Conservation (phyloP, 1,140 invertebrate species). For the Globodera rostochiensis region DNA sequence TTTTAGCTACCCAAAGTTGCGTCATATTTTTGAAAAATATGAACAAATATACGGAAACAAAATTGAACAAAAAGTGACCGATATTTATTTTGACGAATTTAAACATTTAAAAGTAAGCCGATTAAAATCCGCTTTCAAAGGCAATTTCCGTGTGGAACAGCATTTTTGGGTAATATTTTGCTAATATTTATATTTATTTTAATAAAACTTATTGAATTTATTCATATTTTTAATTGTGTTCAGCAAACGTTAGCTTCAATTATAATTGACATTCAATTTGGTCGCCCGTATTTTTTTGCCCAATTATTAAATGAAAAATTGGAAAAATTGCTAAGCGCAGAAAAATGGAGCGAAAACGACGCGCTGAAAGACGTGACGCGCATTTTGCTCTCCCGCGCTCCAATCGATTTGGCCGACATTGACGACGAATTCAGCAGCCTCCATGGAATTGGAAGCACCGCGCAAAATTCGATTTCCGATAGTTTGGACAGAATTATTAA, state of each 20-base stretch:
- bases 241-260: background rate
- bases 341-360: background rate
- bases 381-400: background rate
- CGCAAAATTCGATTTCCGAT: background rate
- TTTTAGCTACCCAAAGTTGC: background rate
- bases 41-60: background rate
- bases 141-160: background rate
- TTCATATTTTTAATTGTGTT: background rate
- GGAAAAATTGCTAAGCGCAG: background rate
- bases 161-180: background rate
- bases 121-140: background rate
- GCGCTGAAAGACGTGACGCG: background rate
- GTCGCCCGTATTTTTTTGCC: background rate
- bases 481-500: background rate
- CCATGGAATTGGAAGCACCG: too few relatives aligned
- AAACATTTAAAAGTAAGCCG: background rate
- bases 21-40: background rate
- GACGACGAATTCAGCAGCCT: background rate
- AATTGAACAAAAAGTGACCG: background rate
- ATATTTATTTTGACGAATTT: background rate
- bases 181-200: too few relatives aligned
- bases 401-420: background rate
- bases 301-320: background rate
- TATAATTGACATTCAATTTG: background rate
- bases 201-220: too few relatives aligned